A percentile compares a stretch with the other conserved stretches of the same genome.
These are phyloP conservation scores for Myotis daubentonii DNA, from an alignment of 2,797 vertebrate genomes.

Conservation along the genomic window DNA sequence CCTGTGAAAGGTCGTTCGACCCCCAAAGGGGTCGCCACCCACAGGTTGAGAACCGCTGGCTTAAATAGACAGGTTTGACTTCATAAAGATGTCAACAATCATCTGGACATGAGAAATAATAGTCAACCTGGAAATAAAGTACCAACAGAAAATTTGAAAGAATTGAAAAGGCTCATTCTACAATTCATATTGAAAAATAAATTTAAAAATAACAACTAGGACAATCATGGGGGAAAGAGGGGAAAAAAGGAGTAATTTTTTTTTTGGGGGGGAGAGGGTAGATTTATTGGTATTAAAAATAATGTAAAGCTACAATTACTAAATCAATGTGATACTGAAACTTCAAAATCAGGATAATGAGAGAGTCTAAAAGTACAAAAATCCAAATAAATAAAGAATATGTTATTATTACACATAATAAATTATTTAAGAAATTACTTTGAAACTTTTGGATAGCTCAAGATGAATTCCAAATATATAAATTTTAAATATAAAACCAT, in stretches of 20 bases:
- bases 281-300: not conserved
- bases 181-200: not conserved
- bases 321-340: not conserved
- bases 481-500: not conserved
- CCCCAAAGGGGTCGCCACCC: too few species aligned
- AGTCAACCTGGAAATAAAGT: slow-evolving; percentile 13
- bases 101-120: not conserved
- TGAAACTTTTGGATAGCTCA: not conserved
- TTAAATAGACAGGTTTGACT: not conserved
- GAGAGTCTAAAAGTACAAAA: not conserved
- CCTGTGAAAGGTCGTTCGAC: too few species aligned
- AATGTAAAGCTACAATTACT: not conserved
- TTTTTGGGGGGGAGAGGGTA: not conserved
- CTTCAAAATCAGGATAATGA: not conserved
- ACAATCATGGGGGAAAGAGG: not conserved
- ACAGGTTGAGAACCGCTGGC: too few species aligned
- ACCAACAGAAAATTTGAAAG: not conserved
- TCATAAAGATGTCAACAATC: not conserved
- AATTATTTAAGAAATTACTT: not conserved
- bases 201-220: not conserved
- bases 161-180: not conserved
- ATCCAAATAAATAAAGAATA: not conserved
- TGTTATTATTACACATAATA: not conserved
- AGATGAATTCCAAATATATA: not conserved
- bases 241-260: not conserved